These are phyloP conservation scores for Drosophila pseudotalamancana DNA, from an alignment of 2,888 invertebrate genomes.

Conservation along the genomic window DNA sequence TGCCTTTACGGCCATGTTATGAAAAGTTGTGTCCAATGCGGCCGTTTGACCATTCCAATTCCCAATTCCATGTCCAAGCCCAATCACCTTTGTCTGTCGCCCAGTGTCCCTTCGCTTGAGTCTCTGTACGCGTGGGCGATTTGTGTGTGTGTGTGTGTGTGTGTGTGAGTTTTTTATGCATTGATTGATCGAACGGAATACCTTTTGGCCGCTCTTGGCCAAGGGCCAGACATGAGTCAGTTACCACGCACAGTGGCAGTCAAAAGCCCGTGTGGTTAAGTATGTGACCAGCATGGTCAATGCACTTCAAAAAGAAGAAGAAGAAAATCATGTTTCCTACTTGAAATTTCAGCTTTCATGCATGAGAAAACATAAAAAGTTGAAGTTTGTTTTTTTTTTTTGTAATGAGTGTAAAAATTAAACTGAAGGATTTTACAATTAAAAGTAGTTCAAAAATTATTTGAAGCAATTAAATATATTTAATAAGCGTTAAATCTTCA, in stretches of 20 bases:
- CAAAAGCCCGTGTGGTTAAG: slow-evolving; percentile 17
- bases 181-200: slow-evolving; percentile 78
- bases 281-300: slow-evolving; percentile 63
- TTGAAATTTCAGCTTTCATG: background rate
- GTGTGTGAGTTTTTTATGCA: slow-evolving; percentile 60
- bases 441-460: no score
- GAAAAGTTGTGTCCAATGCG: slow-evolving; percentile 40
- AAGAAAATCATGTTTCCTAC: slow-evolving; percentile 9
- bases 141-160: slow-evolving; percentile 14
- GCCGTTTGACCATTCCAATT: slow-evolving; percentile 60
- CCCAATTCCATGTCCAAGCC: slow-evolving; percentile 40
- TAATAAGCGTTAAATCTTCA: no score
- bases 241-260: slow-evolving; percentile 28
- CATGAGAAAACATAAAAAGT: background rate
- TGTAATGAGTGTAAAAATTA: no score
- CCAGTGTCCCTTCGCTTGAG: slow-evolving; percentile 1
- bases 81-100: slow-evolving; percentile 42
- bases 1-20: slow-evolving; percentile 35
- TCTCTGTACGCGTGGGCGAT: slow-evolving; percentile 50
- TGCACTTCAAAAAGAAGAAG: background rate
- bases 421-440: no score
- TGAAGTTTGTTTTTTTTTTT: no score
- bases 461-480: no score
- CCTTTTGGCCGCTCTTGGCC: slow-evolving; percentile 59
- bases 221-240: slow-evolving; percentile 59